Evolutionary conservation across 2,797 vertebrate species (phyloP).

Genomic region (Anableps anableps): DNA sequence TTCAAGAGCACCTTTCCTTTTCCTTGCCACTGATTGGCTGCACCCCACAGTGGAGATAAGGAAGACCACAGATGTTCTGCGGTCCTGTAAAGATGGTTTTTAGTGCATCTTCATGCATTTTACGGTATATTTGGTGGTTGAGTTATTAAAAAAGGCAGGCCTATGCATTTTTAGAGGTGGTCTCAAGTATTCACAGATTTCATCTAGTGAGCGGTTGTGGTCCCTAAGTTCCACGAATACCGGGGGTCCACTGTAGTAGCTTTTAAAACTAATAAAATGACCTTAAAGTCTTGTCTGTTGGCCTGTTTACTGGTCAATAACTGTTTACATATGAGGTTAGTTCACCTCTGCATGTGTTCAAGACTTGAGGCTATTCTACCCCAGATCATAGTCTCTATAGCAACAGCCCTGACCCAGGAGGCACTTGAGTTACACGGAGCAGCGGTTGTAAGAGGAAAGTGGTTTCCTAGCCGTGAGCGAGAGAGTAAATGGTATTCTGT

Average conservation of each 20-base stretch:
- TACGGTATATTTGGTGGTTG: neutral
- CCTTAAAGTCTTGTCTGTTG: neutral
- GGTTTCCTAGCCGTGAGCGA: conserved; percentile 59
- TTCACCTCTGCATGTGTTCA: conserved; percentile 23
- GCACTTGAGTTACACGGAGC: conserved; percentile 53
- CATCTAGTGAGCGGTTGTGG: neutral
- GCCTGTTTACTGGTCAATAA: conserved; percentile 1
- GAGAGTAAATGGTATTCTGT: conserved; percentile 51
- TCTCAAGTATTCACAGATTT: neutral
- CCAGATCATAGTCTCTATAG: conserved; percentile 56
- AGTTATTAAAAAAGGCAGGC: neutral
- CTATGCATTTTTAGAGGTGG: neutral
- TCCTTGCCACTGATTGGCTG: too few species aligned
- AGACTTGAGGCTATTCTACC: conserved; percentile 29
- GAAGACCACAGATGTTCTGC: neutral
- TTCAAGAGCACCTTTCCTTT: neutral
- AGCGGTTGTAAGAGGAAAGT: conserved; percentile 51
- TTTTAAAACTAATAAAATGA: neutral
- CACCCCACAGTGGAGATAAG: neutral
- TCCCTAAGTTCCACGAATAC: neutral
- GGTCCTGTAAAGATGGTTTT: neutral
- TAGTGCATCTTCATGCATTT: neutral
- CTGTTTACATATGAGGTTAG: conserved; percentile 3
- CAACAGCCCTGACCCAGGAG: conserved; percentile 61
- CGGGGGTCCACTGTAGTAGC: neutral